Evolutionary conservation across 2,888 invertebrate genomes (phyloP).

Genomic region (Sarcophaga carnaria): DNA sequence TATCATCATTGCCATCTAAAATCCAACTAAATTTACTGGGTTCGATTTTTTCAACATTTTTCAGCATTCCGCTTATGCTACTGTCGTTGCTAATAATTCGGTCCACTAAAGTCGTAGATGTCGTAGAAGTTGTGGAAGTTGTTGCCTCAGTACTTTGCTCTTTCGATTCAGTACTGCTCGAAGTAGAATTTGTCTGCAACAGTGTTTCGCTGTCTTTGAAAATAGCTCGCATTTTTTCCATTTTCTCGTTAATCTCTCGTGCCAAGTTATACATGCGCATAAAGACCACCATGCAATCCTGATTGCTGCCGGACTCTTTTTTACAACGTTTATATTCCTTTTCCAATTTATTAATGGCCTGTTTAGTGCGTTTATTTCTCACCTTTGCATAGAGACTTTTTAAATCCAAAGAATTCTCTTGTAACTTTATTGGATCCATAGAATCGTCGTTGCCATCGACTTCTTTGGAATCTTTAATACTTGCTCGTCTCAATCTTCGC

Average conservation of each 20-base stretch:
- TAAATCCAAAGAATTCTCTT: conserved; percentile 71
- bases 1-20: conserved; percentile 76
- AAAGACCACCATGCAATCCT: conserved; percentile 77
- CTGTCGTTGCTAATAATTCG: background rate
- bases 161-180: conserved; percentile 67
- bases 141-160: conserved; percentile 23
- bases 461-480: background rate
- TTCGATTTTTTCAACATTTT: conserved; percentile 70
- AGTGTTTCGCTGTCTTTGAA: conserved; percentile 75
- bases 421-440: conserved; percentile 75
- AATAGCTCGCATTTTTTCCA: conserved; percentile 78
- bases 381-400: conserved; percentile 74
- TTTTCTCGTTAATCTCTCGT: conserved; percentile 77
- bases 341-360: conserved; percentile 75
- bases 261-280: conserved; percentile 78
- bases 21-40: conserved; percentile 77
- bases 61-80: conserved; percentile 31
- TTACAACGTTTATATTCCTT: conserved; percentile 77
- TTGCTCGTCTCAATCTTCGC: conserved; percentile 31
- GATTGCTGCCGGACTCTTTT: conserved; percentile 72
- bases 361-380: conserved; percentile 76
- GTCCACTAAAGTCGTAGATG: background rate
- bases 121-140: background rate
- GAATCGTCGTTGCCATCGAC: background rate
- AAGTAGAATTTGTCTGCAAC: conserved; percentile 53